Conservation (phyloP, 2,113 vertebrate species). For the Phylloscopus trochiloides region DNA sequence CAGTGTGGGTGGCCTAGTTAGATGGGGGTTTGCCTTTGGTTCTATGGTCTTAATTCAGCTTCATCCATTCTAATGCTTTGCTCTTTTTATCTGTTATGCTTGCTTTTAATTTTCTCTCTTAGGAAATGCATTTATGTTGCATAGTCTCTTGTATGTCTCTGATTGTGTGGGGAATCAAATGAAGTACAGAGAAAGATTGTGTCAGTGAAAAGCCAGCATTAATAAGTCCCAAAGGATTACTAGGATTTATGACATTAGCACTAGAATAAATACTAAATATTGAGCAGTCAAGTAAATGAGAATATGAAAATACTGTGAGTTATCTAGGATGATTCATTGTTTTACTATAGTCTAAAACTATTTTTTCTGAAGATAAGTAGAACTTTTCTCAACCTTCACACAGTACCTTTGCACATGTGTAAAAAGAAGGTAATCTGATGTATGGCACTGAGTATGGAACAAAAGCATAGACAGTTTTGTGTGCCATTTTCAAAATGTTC, state of each 20-base stretch:
- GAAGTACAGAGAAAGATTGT: not conserved
- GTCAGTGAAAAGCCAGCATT: not conserved
- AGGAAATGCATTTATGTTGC: not conserved
- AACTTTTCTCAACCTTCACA: not conserved
- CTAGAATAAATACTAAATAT: not conserved
- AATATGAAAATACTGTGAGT: not conserved
- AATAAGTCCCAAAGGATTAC: not conserved
- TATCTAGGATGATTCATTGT: not conserved
- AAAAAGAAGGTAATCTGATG: not conserved
- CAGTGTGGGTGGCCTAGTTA: conserved; percentile 16
- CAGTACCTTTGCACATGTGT: not conserved
- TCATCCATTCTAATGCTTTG: not conserved
- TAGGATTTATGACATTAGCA: not conserved
- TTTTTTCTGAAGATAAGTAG: not conserved
- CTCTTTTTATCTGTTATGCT: not conserved
- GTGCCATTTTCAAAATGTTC: not conserved
- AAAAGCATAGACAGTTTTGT: not conserved
- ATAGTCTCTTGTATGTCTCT: not conserved
- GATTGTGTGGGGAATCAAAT: not conserved
- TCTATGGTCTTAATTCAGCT: not conserved
- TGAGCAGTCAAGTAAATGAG: not conserved
- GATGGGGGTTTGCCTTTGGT: not conserved
- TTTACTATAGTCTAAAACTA: not conserved
- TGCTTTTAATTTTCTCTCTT: not conserved
- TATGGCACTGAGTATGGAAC: not conserved